phyloP scores from a whole-genome alignment of 2,888 invertebrate genomes.

The Altica lythri region DNA sequence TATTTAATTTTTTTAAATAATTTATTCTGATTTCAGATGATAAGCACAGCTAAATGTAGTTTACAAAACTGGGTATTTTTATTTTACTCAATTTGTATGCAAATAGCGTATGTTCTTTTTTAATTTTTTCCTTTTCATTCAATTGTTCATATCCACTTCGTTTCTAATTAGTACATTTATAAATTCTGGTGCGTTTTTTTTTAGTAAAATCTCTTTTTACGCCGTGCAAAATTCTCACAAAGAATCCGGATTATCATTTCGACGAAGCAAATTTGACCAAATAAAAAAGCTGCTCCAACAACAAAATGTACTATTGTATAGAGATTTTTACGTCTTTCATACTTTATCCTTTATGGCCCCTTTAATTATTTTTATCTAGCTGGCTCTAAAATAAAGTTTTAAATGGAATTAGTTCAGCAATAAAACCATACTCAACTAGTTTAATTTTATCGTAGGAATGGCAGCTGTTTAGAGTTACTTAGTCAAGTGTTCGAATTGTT shows the following conservation, averaged over 20 bases:
- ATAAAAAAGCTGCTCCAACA: conserved; percentile 16
- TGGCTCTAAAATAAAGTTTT: conserved; percentile 8
- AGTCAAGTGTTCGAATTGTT: too few relatives aligned
- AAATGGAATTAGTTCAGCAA: conserved; percentile 4
- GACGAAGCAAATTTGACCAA: conserved; percentile 8
- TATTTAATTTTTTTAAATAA: conserved; percentile 30
- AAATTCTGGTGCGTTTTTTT: conserved; percentile 13
- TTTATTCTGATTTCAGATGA: conserved; percentile 36
- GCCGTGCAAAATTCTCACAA: conserved; percentile 16
- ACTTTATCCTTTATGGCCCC: conserved; percentile 7
- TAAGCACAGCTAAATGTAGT: conserved; percentile 34
- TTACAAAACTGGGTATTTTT: conserved; percentile 37
- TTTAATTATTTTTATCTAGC: conserved; percentile 1
- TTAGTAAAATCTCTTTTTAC: conserved; percentile 14
- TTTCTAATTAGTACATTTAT: conserved; percentile 33
- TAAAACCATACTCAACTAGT: too few relatives aligned
- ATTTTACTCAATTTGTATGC: conserved; percentile 36
- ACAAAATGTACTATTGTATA: conserved; percentile 18
- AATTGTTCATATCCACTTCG: conserved; percentile 27
- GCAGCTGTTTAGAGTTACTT: too few relatives aligned
- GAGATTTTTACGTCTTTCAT: conserved; percentile 13
- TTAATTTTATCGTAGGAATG: too few relatives aligned
- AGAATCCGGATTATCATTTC: conserved; percentile 23
- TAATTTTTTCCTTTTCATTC: conserved; percentile 18
- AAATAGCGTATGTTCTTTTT: conserved; percentile 16